Conservation (phyloP, 2,113 vertebrate genomes). For the Tursiops truncatus region DNA sequence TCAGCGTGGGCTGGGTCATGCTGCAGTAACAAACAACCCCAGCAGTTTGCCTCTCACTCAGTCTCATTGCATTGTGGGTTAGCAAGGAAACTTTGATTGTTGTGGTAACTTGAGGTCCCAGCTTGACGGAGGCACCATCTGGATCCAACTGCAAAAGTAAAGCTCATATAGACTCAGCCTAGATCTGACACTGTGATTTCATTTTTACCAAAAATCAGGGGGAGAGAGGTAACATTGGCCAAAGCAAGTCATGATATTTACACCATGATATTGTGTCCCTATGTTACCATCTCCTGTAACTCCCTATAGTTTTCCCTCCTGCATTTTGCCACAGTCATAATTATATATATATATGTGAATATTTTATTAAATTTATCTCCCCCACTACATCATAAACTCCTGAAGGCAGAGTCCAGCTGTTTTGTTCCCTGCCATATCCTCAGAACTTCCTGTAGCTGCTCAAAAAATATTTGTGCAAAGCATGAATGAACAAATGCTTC, state of each 20-base stretch:
- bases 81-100: neutral
- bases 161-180: neutral
- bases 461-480: neutral
- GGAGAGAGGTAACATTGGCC: neutral
- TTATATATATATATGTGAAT: neutral
- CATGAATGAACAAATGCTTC: neutral
- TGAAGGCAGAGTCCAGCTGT: neutral
- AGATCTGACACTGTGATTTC: neutral
- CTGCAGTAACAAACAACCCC: neutral
- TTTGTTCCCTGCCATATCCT: neutral
- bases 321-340: neutral
- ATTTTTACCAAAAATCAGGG: neutral
- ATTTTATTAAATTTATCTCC: neutral
- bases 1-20: neutral
- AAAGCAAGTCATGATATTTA: neutral
- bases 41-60: neutral
- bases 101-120: neutral
- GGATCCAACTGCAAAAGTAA: neutral
- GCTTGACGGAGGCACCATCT: neutral
- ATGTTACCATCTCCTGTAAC: neutral
- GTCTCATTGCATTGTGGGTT: neutral
- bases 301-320: neutral
- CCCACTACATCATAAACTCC: neutral
- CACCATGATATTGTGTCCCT: neutral
- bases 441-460: neutral